Evolutionary conservation across 2,113 vertebrate genomes (phyloP).

Genomic region (Corythoichthys intestinalis): DNA sequence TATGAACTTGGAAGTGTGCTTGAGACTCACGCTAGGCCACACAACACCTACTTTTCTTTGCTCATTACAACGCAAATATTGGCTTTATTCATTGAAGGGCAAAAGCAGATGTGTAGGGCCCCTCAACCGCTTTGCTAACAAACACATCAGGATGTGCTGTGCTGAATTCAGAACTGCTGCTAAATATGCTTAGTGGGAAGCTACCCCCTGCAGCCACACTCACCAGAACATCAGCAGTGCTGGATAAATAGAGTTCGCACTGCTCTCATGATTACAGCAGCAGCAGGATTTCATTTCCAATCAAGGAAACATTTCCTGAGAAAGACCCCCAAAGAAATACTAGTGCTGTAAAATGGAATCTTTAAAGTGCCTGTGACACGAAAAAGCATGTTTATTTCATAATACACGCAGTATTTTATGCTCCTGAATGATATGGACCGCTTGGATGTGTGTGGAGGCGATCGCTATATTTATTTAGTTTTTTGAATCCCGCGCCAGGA

Average conservation of each 20-base stretch:
- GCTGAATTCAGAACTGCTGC: slow-evolving; percentile 50
- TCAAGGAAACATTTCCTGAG: slow-evolving; percentile 36
- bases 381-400: too few species aligned
- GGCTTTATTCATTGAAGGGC: slow-evolving; percentile 61
- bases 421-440: too few species aligned
- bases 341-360: neutral
- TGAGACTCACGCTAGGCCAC: slow-evolving; percentile 47
- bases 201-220: slow-evolving; percentile 53
- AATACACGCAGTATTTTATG: too few species aligned
- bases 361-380: neutral
- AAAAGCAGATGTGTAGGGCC: slow-evolving; percentile 46
- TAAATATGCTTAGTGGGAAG: slow-evolving; percentile 56
- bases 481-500: too few species aligned
- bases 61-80: slow-evolving; percentile 54
- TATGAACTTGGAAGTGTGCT: slow-evolving; percentile 45
- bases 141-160: slow-evolving; percentile 54
- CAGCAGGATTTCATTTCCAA: slow-evolving; percentile 23
- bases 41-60: slow-evolving; percentile 53
- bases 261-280: slow-evolving; percentile 33
- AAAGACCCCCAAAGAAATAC: slow-evolving; percentile 14
- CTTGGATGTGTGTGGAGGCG: too few species aligned
- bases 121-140: slow-evolving; percentile 63
- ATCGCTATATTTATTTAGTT: too few species aligned
- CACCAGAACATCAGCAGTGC: slow-evolving; percentile 54
- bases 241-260: slow-evolving; percentile 37